Evolutionary conservation across 2,888 invertebrate species (phyloP).

Genomic region (Temnothorax unifasciatus): DNA sequence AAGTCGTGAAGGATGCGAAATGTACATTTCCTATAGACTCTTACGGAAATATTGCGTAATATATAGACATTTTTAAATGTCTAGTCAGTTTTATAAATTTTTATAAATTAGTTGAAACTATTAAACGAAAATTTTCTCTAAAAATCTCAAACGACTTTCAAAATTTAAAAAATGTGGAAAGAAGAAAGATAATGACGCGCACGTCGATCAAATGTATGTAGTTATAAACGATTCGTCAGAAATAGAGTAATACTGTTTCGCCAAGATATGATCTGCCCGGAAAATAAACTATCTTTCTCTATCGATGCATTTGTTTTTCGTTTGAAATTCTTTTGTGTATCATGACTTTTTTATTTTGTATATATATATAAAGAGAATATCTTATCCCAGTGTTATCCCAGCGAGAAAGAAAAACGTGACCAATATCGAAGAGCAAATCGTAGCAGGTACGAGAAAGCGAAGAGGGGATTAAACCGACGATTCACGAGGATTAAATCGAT

Average conservation of each 20-base stretch:
- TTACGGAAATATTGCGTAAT: not conserved
- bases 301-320: not conserved
- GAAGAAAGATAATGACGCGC: not conserved
- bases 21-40: not conserved
- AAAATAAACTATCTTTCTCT: not conserved
- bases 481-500: not conserved
- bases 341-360: not conserved
- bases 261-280: not conserved
- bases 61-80: not conserved
- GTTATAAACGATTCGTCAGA: not conserved
- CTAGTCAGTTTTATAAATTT: not conserved
- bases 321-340: not conserved
- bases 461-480: constrained; percentile 5
- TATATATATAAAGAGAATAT: not conserved
- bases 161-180: not conserved
- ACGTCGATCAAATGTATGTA: not conserved
- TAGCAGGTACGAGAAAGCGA: not conserved
- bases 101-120: not conserved
- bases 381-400: too few relatives aligned
- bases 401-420: not conserved
- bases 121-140: not conserved
- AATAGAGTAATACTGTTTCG: not conserved
- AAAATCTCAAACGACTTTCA: not conserved
- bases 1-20: not conserved
- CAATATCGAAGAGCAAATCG: not conserved